Evolutionary conservation across 2,888 invertebrate species (phyloP), one percentile per base, ranked within the genome.

Genomic region (Craniophora ligustri): DNA sequence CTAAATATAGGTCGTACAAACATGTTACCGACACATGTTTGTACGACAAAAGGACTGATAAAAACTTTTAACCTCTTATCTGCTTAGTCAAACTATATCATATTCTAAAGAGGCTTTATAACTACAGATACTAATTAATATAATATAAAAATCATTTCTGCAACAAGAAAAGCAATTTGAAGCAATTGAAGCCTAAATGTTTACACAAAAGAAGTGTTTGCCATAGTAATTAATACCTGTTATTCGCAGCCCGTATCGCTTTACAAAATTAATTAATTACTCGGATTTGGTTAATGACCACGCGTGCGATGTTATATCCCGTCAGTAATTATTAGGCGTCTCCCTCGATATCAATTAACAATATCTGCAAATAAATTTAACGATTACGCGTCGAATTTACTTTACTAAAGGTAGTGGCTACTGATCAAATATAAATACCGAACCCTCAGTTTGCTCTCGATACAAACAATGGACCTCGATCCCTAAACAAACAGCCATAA

Each of bases 291-390:
- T 79, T 83, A 86, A 85, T 83, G 82, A 73, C 67, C 72, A 68
- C 48, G 60, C 58, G 26, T 45, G 67, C 70, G 60, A 75, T 72
- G 67, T 66, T 73, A 68, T 70, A 76, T 67, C 68, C 70, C 68
- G 67, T 65, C 65, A 64, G 76, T 67, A 73, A 78, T 82, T 83
- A 84, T 84, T 85, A 84, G 80, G 74, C 75, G 54, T 79, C 73
- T 79, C 81, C 75, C 82, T 74, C 75, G 75, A 70, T 84, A 87
- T 84, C 83, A 85, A 87, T 86, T 85, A 85, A 81, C 82, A 79
- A 78, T 78, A 79, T 79, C 74, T 68, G 80, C 80, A 79, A 85
- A 85, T 86, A 80, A 86, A 83, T 84, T 85, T 77, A 85, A 77
- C 78, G 78, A 81, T 84, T 80, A 81, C 81, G 66, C 76, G 66